Base-by-base conservation (phyloP, 2,888 invertebrate genomes). In the Drosophila mimetica region DNA sequence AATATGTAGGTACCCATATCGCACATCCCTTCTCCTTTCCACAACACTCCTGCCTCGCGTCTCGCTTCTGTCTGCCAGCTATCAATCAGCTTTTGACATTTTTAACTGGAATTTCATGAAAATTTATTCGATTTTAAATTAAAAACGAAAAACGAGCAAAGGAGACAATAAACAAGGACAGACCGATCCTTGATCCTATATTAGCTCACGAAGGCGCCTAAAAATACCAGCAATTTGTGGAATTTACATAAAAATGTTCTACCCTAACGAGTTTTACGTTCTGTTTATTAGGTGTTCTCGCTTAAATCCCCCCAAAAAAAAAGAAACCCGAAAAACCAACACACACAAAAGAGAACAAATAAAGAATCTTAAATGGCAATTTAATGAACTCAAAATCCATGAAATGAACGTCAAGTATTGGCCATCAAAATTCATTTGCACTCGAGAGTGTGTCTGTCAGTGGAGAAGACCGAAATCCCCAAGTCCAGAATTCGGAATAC, bases 21-120 rank as follows among this genome's bases (percentile, higher is more conserved):
- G 18, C 14, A n/a, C 18, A 20, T 14, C 37, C 28, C 9, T 8
- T 34, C 30, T 30, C 28, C 28, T n/a, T 50, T 75, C 44, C 30
- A 22, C 28, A 36, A 36, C 36, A 36, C 36, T 36, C 41, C 41
- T 32, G 18, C 39, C 9, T 46, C 25, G 34, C 37, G 61, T 51
- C 53, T 59, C 71, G 52, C 51, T 58, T 54, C 80, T 60, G 74
- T 71, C 74, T 83, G 85, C 85, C 82, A 78, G 80, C 82, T 78
- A 89, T 88, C 89, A 89, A 89, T 88, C 88, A 89, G 80, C 75
- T 89, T 89, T 89, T 89, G 88, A 89, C 88, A 89, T 86, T 84
- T 89, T 89, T 81, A 85, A 83, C 86, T 85, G 85, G 88, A 89
- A 88, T 89, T 89, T 80, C 77, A 76, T 85, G 79, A 81, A 89